Percentiles rank a stretch among this genome's conserved stretches.
phyloP scores from a whole-genome alignment of 2,113 vertebrate species.

The Hydropotes inermis region DNA sequence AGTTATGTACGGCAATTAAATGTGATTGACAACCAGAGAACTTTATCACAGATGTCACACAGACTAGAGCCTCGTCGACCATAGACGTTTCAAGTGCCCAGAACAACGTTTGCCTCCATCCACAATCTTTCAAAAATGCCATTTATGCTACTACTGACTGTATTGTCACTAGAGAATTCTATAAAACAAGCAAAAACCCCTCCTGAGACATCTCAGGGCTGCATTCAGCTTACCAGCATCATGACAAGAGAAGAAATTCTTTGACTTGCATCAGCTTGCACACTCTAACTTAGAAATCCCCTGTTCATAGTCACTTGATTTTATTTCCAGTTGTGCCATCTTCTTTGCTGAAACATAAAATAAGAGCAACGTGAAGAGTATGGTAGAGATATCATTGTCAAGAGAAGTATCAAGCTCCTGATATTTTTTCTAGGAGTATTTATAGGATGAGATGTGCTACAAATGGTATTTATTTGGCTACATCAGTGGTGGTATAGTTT shows the following conservation, averaged over 20 bases:
- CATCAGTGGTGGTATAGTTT: constrained; percentile 14
- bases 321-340: constrained; percentile 53
- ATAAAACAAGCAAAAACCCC: constrained; percentile 76
- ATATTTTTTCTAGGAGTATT: constrained; percentile 31
- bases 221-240: constrained; percentile 69
- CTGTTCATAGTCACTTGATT: constrained; percentile 16
- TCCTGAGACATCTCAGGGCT: constrained; percentile 68
- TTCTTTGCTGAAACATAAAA: constrained; percentile 50
- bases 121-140: constrained; percentile 78
- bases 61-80: constrained; percentile 93
- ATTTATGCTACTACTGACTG: constrained; percentile 78
- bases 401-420: constrained; percentile 50
- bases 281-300: constrained; percentile 54
- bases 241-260: constrained; percentile 50
- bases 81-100: constrained; percentile 81
- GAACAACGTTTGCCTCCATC: constrained; percentile 70
- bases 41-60: constrained; percentile 96
- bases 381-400: constrained; percentile 30
- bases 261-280: constrained; percentile 65
- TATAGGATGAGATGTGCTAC: constrained; percentile 30
- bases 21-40: constrained; percentile 99
- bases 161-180: constrained; percentile 78
- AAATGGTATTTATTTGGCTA: constrained; percentile 28
- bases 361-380: constrained; percentile 33
- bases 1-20: constrained; percentile 94